A percentile compares a stretch with the other conserved stretches of the same genome.
Conservation (phyloP, 92 coral and sea anemone species). For the Siderastrea radians region DNA sequence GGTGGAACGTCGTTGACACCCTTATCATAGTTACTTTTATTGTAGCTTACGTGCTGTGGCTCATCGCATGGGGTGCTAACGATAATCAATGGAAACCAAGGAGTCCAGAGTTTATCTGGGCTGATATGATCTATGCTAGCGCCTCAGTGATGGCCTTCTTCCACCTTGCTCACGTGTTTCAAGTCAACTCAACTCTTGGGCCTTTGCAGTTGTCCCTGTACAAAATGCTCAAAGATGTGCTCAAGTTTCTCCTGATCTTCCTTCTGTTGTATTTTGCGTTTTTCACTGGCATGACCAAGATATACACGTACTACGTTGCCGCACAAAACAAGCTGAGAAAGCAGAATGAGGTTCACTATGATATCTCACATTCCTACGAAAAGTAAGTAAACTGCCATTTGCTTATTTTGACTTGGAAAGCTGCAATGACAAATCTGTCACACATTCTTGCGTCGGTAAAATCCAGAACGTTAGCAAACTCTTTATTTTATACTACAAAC, state of each 20-base stretch:
- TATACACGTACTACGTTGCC: constrained; percentile 34
- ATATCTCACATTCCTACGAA: not conserved
- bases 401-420: not conserved
- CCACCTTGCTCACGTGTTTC: not conserved
- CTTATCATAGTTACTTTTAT: too few relatives aligned
- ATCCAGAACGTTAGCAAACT: too few relatives aligned
- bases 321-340: constrained; percentile 1
- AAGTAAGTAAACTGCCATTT: not conserved
- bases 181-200: not conserved
- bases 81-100: not conserved
- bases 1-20: not conserved
- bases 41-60: not conserved
- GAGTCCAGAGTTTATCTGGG: not conserved
- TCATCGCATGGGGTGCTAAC: not conserved
- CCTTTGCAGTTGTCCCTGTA: constrained; percentile 1
- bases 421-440: not conserved
- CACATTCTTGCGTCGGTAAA: not conserved
- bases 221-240: constrained; percentile 34
- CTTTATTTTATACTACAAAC: too few relatives aligned
- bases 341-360: too few relatives aligned
- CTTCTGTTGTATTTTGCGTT: constrained; percentile 17
- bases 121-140: not conserved
- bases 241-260: constrained; percentile 15
- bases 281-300: constrained; percentile 28
- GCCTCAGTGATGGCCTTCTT: not conserved